Percentiles rank a stretch among this genome's conserved stretches.
Evolutionary conservation across 2,797 vertebrate species (phyloP).

Genomic region (Aselliscus stoliczkanus): DNA sequence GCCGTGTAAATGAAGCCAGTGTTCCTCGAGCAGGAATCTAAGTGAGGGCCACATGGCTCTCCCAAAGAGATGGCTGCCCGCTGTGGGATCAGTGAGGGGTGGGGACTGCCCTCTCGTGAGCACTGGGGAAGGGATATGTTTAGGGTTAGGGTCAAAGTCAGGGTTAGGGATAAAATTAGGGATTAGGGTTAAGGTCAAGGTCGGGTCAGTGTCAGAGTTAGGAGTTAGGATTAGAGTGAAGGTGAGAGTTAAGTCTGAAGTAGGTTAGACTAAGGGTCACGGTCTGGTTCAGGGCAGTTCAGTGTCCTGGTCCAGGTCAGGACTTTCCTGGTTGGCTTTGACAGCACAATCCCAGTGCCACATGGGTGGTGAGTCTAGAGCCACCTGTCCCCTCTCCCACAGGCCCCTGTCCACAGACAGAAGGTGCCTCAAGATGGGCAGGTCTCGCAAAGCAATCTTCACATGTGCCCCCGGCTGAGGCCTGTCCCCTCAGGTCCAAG

Average conservation of each 20-base stretch:
- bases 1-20: rapidly evolving
- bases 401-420: neutral
- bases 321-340: neutral
- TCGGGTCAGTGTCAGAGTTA: neutral
- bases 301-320: neutral
- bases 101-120: neutral
- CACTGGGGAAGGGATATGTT: neutral
- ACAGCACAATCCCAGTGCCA: neutral
- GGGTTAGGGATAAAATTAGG: neutral
- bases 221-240: neutral
- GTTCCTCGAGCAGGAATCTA: neutral
- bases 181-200: neutral
- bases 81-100: neutral
- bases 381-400: neutral
- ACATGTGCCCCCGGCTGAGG: neutral
- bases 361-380: neutral
- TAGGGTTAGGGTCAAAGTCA: neutral
- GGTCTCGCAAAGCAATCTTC: neutral
- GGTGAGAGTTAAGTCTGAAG: neutral
- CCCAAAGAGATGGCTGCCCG: neutral
- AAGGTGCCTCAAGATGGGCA: neutral
- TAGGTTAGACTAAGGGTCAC: neutral
- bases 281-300: neutral
- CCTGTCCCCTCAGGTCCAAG: neutral
- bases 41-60: neutral